Base-by-base conservation (phyloP, 2,888 invertebrate species). In the Patella pellucida region DNA sequence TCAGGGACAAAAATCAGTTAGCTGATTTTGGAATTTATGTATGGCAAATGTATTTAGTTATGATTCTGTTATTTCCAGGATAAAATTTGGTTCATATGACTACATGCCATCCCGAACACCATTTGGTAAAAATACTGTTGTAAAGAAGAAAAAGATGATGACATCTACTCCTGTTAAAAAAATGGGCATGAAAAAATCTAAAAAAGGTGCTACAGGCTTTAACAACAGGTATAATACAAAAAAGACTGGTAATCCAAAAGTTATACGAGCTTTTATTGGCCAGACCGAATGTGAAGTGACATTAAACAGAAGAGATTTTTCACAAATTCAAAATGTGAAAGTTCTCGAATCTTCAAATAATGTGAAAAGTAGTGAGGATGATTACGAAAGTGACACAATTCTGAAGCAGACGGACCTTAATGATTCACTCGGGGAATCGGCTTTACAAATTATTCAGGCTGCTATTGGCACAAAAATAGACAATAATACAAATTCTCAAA, bases 101-200 rank as follows among this genome's bases (percentile, higher is more conserved):
- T 95, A 95, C 90, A 95, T 96, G 0, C 93, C 94, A 0, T 94
- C 93, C 85, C 94, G 94, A 82, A 94, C 94, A 41, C 93, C 92
- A 1, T 94, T 94, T 84, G 94, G 86, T 73, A 79, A 79, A 15
- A 81, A 83, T 15, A 81, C 83, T 74, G 72, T 78, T 2, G 85
- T 84, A 73, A 78, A 80, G 67, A 81, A 82, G 15, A 81, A 78
- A 52, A 80, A 74, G 27, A 73, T 78, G 50, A 83, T 80, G 56
- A 69, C 27, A 71, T 12, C 74, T 67, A 15, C 68, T 71, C 23
- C 27, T 54, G 5, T 77, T 71, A 51, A 77, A 71, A 70, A 31
- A 56, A 5, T 19, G 67, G 23, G 69, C 52, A 15, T 62, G 19
- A 62, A 62, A 19, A 62, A 62, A 62, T 62, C 62, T 23, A 62